These are phyloP conservation scores for Stratiolaelaps scimitus DNA, from an alignment of 1,140 invertebrate genomes.

Conservation along the genomic window DNA sequence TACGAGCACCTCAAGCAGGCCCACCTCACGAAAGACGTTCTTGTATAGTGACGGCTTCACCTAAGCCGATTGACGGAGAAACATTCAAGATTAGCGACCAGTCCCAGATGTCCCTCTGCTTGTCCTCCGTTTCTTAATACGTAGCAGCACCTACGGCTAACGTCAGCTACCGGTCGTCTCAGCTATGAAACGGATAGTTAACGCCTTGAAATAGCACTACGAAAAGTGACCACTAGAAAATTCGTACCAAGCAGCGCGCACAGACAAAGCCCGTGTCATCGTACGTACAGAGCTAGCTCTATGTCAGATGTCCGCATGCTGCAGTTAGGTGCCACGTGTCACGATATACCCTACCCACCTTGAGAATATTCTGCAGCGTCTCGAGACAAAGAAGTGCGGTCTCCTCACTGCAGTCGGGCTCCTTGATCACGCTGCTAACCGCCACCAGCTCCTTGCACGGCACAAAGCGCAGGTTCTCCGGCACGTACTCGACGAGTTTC, in stretches of 20 bases:
- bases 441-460: constrained; percentile 97
- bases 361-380: constrained; percentile 71
- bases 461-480: constrained; percentile 93
- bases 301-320: no score
- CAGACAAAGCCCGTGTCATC: no score
- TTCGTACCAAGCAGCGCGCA: no score
- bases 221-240: no score
- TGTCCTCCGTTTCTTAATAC: no score
- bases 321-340: no score
- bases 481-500: constrained; percentile 85
- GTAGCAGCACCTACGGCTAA: no score
- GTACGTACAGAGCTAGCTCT: no score
- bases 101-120: no score
- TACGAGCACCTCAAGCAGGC: constrained; percentile 89
- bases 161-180: no score
- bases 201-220: no score
- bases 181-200: no score
- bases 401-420: constrained; percentile 36
- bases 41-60: constrained; percentile 69
- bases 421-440: constrained; percentile 77
- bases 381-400: constrained; percentile 59
- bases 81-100: constrained; percentile 37
- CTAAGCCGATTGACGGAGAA: constrained; percentile 47
- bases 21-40: constrained; percentile 95
- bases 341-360: constrained; percentile 38